Conservation (phyloP, 2,113 vertebrate species). For the Oophaga pumilio region DNA sequence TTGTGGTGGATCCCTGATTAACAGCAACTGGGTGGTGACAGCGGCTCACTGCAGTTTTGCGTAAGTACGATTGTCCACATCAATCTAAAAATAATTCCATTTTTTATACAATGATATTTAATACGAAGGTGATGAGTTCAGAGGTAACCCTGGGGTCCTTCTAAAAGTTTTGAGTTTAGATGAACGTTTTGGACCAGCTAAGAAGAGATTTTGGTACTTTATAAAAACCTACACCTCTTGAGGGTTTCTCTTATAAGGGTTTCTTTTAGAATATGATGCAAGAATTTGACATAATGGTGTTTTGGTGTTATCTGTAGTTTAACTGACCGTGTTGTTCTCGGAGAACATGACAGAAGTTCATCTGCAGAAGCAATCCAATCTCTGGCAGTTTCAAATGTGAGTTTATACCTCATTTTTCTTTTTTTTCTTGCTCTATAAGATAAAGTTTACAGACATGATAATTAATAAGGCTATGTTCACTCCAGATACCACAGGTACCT, state of each 20-base stretch:
- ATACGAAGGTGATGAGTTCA: too few relatives aligned
- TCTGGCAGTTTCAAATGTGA: background rate
- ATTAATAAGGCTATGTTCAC: too few relatives aligned
- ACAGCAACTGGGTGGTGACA: constrained; percentile 55
- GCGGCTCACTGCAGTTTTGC: constrained; percentile 57
- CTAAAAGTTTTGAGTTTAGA: too few relatives aligned
- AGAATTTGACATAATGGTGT: background rate
- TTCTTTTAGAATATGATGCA: background rate
- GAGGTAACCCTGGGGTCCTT: too few relatives aligned
- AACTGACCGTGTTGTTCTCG: background rate
- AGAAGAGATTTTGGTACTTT: background rate
- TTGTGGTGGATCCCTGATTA: constrained; percentile 56
- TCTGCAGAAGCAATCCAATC: constrained; percentile 12
- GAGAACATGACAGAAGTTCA: constrained; percentile 8
- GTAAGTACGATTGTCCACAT: constrained; percentile 26
- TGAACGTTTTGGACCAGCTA: background rate
- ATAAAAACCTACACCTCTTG: background rate
- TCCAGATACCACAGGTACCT: too few relatives aligned
- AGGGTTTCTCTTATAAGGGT: background rate
- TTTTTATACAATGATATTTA: too few relatives aligned
- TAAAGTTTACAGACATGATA: too few relatives aligned
- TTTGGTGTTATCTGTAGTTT: constrained; percentile 3
- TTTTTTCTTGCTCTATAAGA: too few relatives aligned
- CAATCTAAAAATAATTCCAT: too few relatives aligned
- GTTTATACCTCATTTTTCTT: background rate